These are phyloP conservation scores for Drosophila pseudotalamancana DNA, from an alignment of 2,888 invertebrate genomes.

Conservation along the genomic window DNA sequence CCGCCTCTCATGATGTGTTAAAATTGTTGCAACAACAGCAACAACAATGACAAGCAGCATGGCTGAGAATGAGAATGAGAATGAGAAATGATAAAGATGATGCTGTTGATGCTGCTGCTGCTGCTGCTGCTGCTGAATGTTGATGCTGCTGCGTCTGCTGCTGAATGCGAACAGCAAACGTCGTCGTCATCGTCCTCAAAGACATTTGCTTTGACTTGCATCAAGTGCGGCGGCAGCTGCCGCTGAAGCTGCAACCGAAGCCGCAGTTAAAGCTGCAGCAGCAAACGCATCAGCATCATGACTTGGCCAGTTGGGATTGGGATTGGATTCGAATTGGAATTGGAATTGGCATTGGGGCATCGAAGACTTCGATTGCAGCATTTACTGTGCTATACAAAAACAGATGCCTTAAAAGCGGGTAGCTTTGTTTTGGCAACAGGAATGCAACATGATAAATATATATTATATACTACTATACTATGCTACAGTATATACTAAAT, in stretches of 20 bases:
- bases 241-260: background rate
- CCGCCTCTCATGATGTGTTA: slow-evolving; percentile 78
- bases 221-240: slow-evolving; percentile 46
- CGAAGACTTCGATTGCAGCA: slow-evolving; percentile 14
- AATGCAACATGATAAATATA: background rate
- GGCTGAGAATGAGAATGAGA: slow-evolving; percentile 42
- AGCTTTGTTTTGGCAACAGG: background rate
- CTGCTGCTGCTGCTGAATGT: slow-evolving; percentile 20
- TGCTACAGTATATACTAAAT: no score
- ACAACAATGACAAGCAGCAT: slow-evolving; percentile 49
- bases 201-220: slow-evolving; percentile 45
- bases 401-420: background rate
- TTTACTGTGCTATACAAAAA: no score
- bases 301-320: slow-evolving; percentile 33
- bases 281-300: slow-evolving; percentile 38
- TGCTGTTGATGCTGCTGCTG: slow-evolving; percentile 37
- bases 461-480: background rate
- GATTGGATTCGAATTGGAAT: slow-evolving; percentile 10
- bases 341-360: slow-evolving; percentile 20
- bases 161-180: slow-evolving; percentile 16
- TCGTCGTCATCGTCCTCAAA: slow-evolving; percentile 25
- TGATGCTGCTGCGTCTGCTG: background rate
- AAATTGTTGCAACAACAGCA: slow-evolving; percentile 62
- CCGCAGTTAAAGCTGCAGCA: no score
- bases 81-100: slow-evolving; percentile 37